Evolutionary conservation across 1,140 invertebrate genomes (phyloP).

Genomic region (Papilio helenus): DNA sequence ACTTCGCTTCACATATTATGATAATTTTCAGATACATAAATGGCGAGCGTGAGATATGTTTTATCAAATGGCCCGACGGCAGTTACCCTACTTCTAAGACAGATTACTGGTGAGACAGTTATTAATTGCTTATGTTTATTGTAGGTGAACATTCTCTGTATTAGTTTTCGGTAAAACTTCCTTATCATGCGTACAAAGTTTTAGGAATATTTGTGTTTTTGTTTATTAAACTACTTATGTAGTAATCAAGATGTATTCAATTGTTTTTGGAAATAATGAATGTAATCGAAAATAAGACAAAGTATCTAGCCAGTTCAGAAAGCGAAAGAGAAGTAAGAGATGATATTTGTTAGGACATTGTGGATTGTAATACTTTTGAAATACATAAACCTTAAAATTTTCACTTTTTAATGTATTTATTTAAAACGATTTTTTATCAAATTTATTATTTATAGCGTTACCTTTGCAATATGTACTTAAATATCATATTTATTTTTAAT

Average conservation of each 20-base stretch:
- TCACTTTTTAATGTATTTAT: no score
- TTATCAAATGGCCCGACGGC: slow-evolving; percentile 78
- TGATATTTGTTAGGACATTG: no score
- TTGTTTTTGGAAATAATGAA: background rate
- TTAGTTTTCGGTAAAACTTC: background rate
- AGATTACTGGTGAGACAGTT: slow-evolving; percentile 70
- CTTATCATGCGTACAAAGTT: background rate
- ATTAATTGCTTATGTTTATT: slow-evolving; percentile 12
- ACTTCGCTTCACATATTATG: background rate
- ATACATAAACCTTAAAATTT: no score
- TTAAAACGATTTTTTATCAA: no score
- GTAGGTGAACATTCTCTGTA: background rate
- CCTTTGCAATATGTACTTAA: no score
- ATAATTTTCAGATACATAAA: slow-evolving; percentile 67
- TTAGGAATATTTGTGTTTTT: background rate
- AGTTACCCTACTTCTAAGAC: slow-evolving; percentile 73
- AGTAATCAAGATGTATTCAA: background rate
- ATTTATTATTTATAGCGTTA: no score
- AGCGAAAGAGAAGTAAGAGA: no score
- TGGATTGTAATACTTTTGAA: no score
- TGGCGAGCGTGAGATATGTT: slow-evolving; percentile 75
- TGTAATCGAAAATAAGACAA: background rate
- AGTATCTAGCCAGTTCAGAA: background rate
- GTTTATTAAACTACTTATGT: slow-evolving; percentile 6
- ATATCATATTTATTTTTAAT: no score